Percentiles rank a stretch among this genome's conserved stretches.
Evolutionary conservation across 1,140 invertebrate species (phyloP).

Genomic region (Pachyrhynchus sulphureomaculatus): DNA sequence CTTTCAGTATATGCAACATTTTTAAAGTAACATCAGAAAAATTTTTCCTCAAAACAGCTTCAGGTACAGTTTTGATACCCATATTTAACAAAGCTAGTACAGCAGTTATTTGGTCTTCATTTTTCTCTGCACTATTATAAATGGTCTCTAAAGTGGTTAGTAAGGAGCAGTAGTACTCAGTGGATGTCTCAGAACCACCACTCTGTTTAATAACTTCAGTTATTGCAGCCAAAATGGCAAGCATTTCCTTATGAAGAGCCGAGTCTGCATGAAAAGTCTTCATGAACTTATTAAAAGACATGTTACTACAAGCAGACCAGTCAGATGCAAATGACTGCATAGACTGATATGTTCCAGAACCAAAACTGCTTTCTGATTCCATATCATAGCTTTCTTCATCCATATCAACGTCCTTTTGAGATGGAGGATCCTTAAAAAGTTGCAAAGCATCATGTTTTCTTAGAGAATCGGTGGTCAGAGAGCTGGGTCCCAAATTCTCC

Average conservation of each 20-base stretch:
- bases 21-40: conserved; percentile 73
- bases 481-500: conserved; percentile 61
- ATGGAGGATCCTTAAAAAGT: conserved; percentile 33
- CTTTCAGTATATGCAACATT: conserved; percentile 70
- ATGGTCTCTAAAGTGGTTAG: conserved; percentile 78
- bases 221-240: conserved; percentile 87
- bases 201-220: conserved; percentile 90
- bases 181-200: conserved; percentile 82
- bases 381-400: conserved; percentile 50
- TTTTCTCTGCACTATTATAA: conserved; percentile 58
- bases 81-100: conserved; percentile 80
- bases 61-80: conserved; percentile 82
- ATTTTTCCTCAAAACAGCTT: conserved; percentile 70
- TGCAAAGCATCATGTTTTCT: conserved; percentile 75
- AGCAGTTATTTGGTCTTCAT: conserved; percentile 70
- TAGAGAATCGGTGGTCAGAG: conserved; percentile 74
- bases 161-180: conserved; percentile 90
- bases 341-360: conserved; percentile 66
- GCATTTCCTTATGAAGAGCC: conserved; percentile 87
- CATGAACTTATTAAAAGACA: conserved; percentile 76
- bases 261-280: conserved; percentile 77
- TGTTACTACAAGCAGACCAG: conserved; percentile 86
- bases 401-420: conserved; percentile 51
- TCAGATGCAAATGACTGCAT: conserved; percentile 87
- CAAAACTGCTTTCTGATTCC: conserved; percentile 34